These are phyloP conservation scores for Autographa pulchrina DNA, from an alignment of 2,888 invertebrate genomes.

Conservation along the genomic window DNA sequence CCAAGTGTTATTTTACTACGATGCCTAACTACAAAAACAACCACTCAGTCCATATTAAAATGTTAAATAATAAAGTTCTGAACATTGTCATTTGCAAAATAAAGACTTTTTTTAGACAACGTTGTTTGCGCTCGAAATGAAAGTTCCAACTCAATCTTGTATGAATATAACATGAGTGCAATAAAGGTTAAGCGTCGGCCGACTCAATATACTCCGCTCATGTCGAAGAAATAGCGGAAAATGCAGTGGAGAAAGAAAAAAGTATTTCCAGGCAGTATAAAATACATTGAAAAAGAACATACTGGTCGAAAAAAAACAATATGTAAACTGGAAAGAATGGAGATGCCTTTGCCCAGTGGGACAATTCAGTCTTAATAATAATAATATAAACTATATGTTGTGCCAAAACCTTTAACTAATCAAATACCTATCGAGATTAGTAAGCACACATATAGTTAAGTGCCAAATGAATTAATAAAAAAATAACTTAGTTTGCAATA, in stretches of 20 bases:
- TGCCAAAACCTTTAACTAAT: too few species aligned
- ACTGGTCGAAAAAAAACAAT: too few species aligned
- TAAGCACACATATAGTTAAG: too few species aligned
- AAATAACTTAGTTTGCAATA: too few species aligned
- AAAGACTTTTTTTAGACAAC: slow-evolving; percentile 5
- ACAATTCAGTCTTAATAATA: too few species aligned
- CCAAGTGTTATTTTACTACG: slow-evolving; percentile 7
- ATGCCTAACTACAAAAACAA: slow-evolving; percentile 6
- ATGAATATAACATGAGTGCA: slow-evolving; percentile 38
- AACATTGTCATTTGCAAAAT: slow-evolving; percentile 13
- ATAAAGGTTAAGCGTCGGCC: slow-evolving; percentile 10
- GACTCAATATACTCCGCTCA: not conserved
- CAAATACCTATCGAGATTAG: too few species aligned
- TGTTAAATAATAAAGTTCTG: slow-evolving; percentile 15
- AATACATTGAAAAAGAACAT: too few species aligned
- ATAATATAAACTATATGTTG: too few species aligned
- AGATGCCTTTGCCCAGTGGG: too few species aligned
- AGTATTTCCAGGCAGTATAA: not conserved
- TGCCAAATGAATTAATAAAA: too few species aligned
- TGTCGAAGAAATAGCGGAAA: not conserved
- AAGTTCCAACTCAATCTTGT: slow-evolving; percentile 24
- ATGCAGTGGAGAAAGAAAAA: not conserved
- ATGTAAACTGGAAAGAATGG: too few species aligned
- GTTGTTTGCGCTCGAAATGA: slow-evolving; percentile 10
- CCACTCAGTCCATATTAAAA: not conserved